Percentiles rank a stretch among this genome's conserved stretches.
Conservation (phyloP, 2,797 vertebrate genomes). For the Chloroceryle amazona region DNA sequence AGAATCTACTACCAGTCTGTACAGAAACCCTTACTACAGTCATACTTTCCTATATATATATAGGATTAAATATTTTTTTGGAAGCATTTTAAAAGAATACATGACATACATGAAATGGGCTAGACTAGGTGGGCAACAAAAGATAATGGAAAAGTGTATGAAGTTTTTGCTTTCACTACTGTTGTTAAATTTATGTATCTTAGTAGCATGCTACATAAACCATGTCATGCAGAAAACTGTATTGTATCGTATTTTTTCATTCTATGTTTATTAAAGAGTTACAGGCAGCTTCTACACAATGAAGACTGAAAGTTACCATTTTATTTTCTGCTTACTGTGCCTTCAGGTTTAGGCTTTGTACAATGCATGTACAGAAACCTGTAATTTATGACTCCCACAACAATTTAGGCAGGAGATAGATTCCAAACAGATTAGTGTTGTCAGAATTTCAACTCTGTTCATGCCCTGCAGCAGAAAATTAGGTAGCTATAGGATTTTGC, state of each 20-base stretch:
- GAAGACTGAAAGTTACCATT: neutral
- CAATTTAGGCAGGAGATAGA: neutral
- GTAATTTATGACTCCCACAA: slow-evolving; percentile 5
- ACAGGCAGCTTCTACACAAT: neutral
- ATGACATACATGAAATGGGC: neutral
- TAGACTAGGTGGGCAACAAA: neutral
- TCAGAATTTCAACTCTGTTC: slow-evolving; percentile 36
- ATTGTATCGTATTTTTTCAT: neutral
- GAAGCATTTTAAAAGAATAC: neutral
- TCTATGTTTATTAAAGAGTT: neutral
- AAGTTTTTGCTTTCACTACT: neutral
- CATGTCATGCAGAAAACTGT: neutral
- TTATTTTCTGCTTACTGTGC: neutral
- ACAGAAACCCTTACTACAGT: neutral
- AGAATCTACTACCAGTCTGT: neutral
- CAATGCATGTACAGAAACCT: slow-evolving; percentile 20
- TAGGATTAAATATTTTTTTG: neutral
- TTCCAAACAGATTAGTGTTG: slow-evolving; percentile 21
- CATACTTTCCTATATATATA: neutral
- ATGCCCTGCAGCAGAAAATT: neutral
- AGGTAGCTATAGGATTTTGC: slow-evolving; percentile 4
- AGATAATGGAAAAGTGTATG: neutral
- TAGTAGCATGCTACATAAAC: neutral
- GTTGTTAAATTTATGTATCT: neutral
- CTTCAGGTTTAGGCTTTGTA: neutral